Conservation (phyloP, 2,113 vertebrate species). For the Aleadryas rufinucha region DNA sequence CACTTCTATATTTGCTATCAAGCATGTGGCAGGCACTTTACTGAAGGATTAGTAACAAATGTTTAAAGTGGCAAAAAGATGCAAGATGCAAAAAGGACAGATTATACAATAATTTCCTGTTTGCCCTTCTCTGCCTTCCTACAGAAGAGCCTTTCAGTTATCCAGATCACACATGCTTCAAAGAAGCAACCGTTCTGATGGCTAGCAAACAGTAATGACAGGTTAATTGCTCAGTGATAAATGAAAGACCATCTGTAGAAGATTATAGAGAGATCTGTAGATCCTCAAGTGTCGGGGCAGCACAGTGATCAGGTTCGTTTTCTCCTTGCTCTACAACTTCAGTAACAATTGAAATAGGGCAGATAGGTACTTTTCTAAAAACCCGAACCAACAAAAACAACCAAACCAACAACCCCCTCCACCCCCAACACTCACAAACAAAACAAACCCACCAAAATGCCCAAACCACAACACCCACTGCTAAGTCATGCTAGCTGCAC, state of each 20-base stretch:
- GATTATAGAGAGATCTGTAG: neutral
- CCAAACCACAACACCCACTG: neutral
- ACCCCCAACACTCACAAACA: neutral
- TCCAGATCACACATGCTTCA: neutral
- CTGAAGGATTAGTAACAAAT: neutral
- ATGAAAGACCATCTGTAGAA: neutral
- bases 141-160: neutral
- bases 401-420: accelerated
- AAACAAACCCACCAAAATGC: neutral
- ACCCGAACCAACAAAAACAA: neutral
- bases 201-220: neutral
- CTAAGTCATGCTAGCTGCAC: neutral
- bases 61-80: neutral
- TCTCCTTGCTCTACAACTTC: neutral
- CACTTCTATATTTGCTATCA: neutral
- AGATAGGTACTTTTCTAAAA: neutral
- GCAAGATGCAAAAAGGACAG: neutral
- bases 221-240: neutral
- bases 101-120: neutral
- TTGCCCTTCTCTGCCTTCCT: neutral
- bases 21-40: neutral
- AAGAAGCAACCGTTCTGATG: neutral
- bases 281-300: neutral
- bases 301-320: neutral
- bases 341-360: neutral